Evolutionary conservation across 1,140 invertebrate species (phyloP), one percentile per base, ranked within the genome.

Genomic region (Goniozus legneri): DNA sequence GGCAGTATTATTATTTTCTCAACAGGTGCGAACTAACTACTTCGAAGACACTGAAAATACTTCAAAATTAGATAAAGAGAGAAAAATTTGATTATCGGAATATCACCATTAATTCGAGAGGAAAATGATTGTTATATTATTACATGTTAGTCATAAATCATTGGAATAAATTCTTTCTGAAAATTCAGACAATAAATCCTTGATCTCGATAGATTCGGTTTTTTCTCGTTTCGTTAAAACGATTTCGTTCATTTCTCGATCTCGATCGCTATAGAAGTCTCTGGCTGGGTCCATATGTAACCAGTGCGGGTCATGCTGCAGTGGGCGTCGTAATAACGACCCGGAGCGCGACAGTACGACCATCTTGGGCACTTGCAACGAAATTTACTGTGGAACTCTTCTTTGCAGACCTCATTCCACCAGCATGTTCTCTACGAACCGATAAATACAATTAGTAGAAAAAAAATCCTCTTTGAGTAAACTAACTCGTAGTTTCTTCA

Each of bases 351-450:
- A 72, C 91, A 94, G 64, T 85, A 93, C 0, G 88, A 91, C 84
- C 86, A 92, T 33, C 84, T 80, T 2, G 90, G 89, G 62, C 91
- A 94, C 58, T 87, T 87, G 72, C 91, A 93, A 16, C 88, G 81
- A 67, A 93, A 94, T 35, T 89, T 80, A 49, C 80, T 86, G 70
- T 91, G 89, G 66, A 92, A 92, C 68, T 92, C 90, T 71, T 92
- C 88, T 68, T 94, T 93, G 75, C 91, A 94, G 2, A 92, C 84
- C 76, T 94, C 91, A 68, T 92, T 92, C 87, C 89, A 92, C 88
- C 89, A 92, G 67, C 91, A 93, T 20, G 87, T 91, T 64, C 91
- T 82, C 90, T 92, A 60, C 10, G 24, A 10, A 27, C 4, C 10
- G 4, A 27, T 56, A 44, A 49, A 41, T 20, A 53, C 51, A 52